A percentile compares a stretch with the other conserved stretches of the same genome.
Conservation (phyloP, 1,140 invertebrate species). For the Meloidogyne hapla region DNA sequence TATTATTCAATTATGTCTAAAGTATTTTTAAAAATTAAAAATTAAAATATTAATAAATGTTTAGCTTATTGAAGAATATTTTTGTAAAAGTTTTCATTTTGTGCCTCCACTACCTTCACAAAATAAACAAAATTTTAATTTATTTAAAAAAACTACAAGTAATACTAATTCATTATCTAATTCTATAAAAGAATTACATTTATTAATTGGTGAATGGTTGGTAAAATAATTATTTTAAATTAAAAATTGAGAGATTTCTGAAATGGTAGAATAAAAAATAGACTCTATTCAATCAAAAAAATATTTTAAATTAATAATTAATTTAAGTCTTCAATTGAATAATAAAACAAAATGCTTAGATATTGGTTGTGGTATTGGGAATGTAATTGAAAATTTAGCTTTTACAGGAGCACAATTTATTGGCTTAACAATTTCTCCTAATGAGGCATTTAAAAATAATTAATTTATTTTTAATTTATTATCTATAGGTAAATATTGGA, state of each 20-base stretch:
- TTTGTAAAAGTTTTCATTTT: conserved; percentile 64
- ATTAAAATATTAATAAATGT: not conserved
- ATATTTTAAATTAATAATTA: conserved; percentile 7
- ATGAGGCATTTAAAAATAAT: conserved; percentile 44
- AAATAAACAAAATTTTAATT: not conserved
- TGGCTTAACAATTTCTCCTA: conserved; percentile 59
- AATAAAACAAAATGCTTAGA: conserved; percentile 51
- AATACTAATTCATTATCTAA: not conserved
- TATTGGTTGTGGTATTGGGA: conserved; percentile 62
- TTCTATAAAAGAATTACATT: conserved; percentile 33
- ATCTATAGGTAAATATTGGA: conserved; percentile 56
- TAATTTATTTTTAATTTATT: conserved; percentile 22
- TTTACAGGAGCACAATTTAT: conserved; percentile 53
- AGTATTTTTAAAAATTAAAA: conserved; percentile 19
- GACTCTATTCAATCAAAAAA: conserved; percentile 8
- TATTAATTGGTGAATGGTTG: conserved; percentile 48
- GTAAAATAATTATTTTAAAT: no score
- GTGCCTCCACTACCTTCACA: conserved; percentile 48
- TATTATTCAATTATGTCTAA: conserved; percentile 63
- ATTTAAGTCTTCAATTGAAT: conserved; percentile 44
- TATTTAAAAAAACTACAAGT: not conserved
- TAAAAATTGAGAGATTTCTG: no score
- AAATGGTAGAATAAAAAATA: no score
- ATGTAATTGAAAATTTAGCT: conserved; percentile 57
- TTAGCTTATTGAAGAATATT: conserved; percentile 60